phyloP scores from a whole-genome alignment of 2,797 vertebrate species.

The Tenualosa ilisha region DNA sequence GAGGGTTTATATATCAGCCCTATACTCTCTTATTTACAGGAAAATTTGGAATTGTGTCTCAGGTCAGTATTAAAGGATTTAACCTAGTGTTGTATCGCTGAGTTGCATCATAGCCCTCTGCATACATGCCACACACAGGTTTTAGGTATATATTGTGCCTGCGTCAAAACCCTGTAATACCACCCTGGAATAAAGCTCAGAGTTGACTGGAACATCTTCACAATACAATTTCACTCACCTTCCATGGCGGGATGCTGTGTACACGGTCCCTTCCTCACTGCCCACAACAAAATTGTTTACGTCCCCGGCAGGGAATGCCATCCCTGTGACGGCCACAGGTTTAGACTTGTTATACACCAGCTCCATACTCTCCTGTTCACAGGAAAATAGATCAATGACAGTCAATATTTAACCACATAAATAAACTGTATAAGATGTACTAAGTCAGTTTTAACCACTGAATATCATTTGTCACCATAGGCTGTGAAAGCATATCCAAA shows the following conservation, averaged over 20 bases:
- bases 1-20: too few species aligned
- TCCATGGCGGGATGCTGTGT: slow-evolving; percentile 86
- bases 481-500: slow-evolving; percentile 87
- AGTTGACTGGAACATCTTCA: not conserved
- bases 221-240: slow-evolving; percentile 68
- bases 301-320: slow-evolving; percentile 87
- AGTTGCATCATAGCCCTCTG: not conserved
- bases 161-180: not conserved
- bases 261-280: slow-evolving; percentile 86
- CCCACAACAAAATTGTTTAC: slow-evolving; percentile 90
- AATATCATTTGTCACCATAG: slow-evolving; percentile 74
- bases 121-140: not conserved
- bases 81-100: not conserved
- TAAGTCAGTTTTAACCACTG: not conserved
- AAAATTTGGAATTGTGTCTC: not conserved
- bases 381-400: not conserved
- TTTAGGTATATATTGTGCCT: not conserved
- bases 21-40: too few species aligned
- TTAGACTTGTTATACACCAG: slow-evolving; percentile 87
- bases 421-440: not conserved
- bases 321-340: slow-evolving; percentile 84
- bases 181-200: not conserved
- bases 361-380: slow-evolving; percentile 85
- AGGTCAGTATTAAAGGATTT: not conserved
- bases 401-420: not conserved